Evolutionary conservation across 2,113 vertebrate genomes (phyloP), one percentile per base, ranked within the genome.

Genomic region (Pluvialis apricaria): DNA sequence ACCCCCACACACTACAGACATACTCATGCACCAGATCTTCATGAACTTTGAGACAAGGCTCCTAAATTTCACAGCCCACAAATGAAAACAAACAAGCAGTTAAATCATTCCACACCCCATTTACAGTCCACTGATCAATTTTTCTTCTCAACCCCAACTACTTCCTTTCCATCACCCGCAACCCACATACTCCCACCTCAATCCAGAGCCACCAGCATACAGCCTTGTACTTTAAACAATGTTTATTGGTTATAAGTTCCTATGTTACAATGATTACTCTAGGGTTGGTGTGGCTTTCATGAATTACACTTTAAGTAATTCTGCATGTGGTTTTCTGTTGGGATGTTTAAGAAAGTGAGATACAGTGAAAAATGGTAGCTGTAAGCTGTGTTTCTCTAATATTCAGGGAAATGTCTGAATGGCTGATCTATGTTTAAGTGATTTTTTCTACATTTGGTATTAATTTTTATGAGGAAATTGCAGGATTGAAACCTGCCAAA

Each of bases 61-160:
- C 21, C 78, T 88, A 77, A 72, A 90, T 82, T 97, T 93, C 81
- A 88, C 51, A 88, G 38, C 45, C 89, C 58, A 91, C 89, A 88
- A 94, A 77, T n/a, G 66, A 91, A 92, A 80, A 60, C 78, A 87
- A 89, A 55, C 58, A 85, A 77, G 62, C 51, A 66, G 62, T 90
- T 77, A 94, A 90, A 94, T 55, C 49, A 73, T 88, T 84, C 86
- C 58, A 73, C 84, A 77, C 29, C 10, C 54, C 62, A 73, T 95
- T 95, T 92, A 62, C 22, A 82, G 49, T n/a, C 72, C 45, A 80
- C 34, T 90, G 81, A 89, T 89, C 61, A 82, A 42, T 90, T 89
- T 87, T 95, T 94, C 70, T 65, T 85, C 86, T 90, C 58, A 80
- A 47, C 45, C 66, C 78, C 49, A 90, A 55, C 36, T 62, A 82